Percentiles rank a stretch among this genome's conserved stretches.
Evolutionary conservation across 2,797 vertebrate genomes (phyloP).

Genomic region (Poeciliopsis paucimaculata): DNA sequence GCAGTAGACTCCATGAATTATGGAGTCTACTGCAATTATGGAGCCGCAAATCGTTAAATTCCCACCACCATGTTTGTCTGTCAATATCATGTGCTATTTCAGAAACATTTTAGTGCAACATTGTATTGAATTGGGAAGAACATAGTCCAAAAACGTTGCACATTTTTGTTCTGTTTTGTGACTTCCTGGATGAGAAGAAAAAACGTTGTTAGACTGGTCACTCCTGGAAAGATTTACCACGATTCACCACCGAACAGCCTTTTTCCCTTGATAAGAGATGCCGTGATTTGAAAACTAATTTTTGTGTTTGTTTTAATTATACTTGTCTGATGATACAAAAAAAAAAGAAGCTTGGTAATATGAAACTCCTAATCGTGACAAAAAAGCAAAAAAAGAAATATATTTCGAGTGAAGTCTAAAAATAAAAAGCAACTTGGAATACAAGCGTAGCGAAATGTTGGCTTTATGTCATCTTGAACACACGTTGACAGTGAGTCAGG

Average conservation of each 20-base stretch:
- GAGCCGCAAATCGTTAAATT: background rate
- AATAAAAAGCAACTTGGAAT: background rate
- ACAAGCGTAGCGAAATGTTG: background rate
- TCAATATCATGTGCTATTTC: background rate
- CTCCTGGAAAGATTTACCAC: background rate
- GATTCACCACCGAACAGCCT: background rate
- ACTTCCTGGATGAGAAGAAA: background rate
- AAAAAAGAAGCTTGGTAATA: background rate
- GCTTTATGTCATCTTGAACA: background rate
- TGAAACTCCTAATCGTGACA: background rate
- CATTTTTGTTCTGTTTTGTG: background rate
- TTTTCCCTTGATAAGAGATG: background rate
- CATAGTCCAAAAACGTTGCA: background rate
- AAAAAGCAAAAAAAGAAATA: background rate
- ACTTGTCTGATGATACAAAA: background rate
- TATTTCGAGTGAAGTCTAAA: background rate
- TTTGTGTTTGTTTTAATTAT: background rate
- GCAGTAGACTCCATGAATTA: background rate
- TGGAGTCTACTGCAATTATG: no score
- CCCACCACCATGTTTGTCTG: background rate
- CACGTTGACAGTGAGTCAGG: background rate
- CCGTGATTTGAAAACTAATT: background rate
- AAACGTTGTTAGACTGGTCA: background rate
- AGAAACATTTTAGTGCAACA: background rate
- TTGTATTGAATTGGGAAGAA: background rate